These are phyloP conservation scores for Cyclophora punctaria DNA, from an alignment of 2,888 invertebrate genomes.

Conservation along the genomic window DNA sequence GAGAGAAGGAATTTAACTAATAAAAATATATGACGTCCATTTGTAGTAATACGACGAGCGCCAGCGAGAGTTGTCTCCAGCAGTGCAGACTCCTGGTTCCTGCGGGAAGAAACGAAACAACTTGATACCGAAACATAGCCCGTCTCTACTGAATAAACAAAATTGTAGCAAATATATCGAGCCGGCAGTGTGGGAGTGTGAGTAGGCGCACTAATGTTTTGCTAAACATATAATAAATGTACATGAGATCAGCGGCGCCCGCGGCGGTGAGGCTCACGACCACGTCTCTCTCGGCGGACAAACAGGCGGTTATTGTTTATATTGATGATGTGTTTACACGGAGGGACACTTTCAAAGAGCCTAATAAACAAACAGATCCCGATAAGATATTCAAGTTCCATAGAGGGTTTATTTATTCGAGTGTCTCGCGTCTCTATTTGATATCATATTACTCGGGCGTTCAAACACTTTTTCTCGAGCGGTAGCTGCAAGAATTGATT, in stretches of 20 bases:
- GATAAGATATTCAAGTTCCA: conserved; percentile 30
- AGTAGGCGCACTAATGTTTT: too few relatives aligned
- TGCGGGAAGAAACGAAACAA: conserved; percentile 43
- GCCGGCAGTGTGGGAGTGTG: too few relatives aligned
- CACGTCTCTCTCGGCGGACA: conserved; percentile 20
- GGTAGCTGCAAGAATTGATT: conserved; percentile 66
- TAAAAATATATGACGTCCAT: conserved; percentile 31
- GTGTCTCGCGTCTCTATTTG: conserved; percentile 48
- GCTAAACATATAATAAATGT: too few relatives aligned
- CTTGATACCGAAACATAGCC: neutral
- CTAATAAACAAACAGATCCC: conserved; percentile 13
- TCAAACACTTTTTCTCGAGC: conserved; percentile 61
- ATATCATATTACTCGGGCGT: conserved; percentile 58
- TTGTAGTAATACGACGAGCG: conserved; percentile 51
- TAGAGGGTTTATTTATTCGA: conserved; percentile 51
- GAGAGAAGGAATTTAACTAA: conserved; percentile 4
- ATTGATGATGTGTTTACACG: conserved; percentile 29
- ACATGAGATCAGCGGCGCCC: too few relatives aligned
- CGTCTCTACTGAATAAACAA: too few relatives aligned
- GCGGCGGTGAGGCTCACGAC: too few relatives aligned
- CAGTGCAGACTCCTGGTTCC: conserved; percentile 49
- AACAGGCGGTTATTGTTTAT: conserved; percentile 31
- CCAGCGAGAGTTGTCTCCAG: conserved; percentile 55
- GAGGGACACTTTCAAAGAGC: conserved; percentile 18
- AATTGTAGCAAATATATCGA: too few relatives aligned